These are phyloP conservation scores for Tribolium freemani DNA, from an alignment of 2,888 invertebrate genomes.

Conservation along the genomic window DNA sequence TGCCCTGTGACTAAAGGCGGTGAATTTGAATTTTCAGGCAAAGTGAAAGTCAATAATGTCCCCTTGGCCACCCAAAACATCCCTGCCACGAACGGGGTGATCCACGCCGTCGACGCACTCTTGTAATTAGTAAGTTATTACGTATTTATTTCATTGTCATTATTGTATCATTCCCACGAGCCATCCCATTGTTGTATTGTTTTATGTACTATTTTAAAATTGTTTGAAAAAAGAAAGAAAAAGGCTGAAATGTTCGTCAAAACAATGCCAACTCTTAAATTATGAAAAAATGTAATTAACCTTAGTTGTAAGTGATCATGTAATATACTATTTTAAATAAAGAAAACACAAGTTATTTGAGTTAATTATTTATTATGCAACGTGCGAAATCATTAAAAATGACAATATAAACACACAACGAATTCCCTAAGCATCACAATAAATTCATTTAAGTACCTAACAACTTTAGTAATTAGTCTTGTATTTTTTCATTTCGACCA, in stretches of 20 bases:
- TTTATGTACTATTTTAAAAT: constrained; percentile 20
- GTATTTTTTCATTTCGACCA: constrained; percentile 99
- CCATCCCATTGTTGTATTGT: constrained; percentile 23
- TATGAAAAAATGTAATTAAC: constrained; percentile 18
- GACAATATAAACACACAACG: constrained; percentile 8
- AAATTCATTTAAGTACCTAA: constrained; percentile 28
- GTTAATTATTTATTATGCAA: constrained; percentile 15
- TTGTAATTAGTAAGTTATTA: constrained; percentile 66
- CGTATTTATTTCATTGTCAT: constrained; percentile 33
- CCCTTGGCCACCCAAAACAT: constrained; percentile 88
- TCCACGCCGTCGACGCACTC: constrained; percentile 84
- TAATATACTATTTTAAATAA: constrained; percentile 34
- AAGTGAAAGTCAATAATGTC: constrained; percentile 87
- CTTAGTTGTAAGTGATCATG: constrained; percentile 24
- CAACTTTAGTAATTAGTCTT: constrained; percentile 89
- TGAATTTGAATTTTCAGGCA: constrained; percentile 72
- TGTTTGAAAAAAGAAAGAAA: constrained; percentile 17
- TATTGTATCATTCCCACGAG: constrained; percentile 15
- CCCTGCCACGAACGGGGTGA: constrained; percentile 89
- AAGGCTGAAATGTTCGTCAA: constrained; percentile 26
- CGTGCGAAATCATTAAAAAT: constrained; percentile 21
- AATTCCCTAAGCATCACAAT: constrained; percentile 33
- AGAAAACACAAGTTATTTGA: neutral
- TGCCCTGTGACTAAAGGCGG: neutral
- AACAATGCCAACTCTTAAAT: constrained; percentile 21